Conservation (phyloP, 1,140 invertebrate species). For the Ips nitidus region DNA sequence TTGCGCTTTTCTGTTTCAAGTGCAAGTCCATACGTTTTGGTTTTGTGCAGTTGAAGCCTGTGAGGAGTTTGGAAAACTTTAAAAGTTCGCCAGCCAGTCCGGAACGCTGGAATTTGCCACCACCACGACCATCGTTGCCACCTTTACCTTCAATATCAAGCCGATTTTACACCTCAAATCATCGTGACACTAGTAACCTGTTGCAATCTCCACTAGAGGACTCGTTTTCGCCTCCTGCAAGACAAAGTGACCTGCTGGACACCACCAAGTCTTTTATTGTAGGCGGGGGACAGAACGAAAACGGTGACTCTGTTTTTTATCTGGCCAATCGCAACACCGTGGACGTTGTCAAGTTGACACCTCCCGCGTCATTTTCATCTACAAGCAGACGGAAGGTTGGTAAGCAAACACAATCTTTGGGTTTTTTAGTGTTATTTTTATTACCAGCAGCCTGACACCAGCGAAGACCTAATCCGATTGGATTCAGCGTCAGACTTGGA, state of each 20-base stretch:
- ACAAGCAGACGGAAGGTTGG: conserved; percentile 47
- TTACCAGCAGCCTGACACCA: conserved; percentile 48
- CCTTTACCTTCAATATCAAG: conserved; percentile 38
- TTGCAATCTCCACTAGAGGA: conserved; percentile 48
- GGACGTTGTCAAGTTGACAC: conserved; percentile 51
- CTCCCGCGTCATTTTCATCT: conserved; percentile 45
- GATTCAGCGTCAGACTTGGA: conserved; percentile 60
- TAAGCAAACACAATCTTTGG: conserved; percentile 4
- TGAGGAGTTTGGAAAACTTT: conserved; percentile 63
- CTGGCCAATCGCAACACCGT: conserved; percentile 49
- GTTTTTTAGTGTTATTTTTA: too few species aligned
- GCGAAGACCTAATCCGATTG: conserved; percentile 61
- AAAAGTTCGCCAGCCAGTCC: conserved; percentile 52
- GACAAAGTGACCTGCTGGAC: conserved; percentile 42
- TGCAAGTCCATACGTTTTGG: not conserved
- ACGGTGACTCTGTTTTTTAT: conserved; percentile 51
- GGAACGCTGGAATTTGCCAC: conserved; percentile 48
- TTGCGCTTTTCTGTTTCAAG: not conserved
- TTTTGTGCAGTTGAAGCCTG: conserved; percentile 60
- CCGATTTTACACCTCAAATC: conserved; percentile 35
- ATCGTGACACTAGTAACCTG: conserved; percentile 47
- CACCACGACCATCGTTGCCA: conserved; percentile 34
- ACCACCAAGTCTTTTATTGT: conserved; percentile 50
- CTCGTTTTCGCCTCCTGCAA: conserved; percentile 42
- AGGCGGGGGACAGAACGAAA: conserved; percentile 49